phyloP scores from a whole-genome alignment of 2,888 invertebrate species.

The Ochropacha duplaris region DNA sequence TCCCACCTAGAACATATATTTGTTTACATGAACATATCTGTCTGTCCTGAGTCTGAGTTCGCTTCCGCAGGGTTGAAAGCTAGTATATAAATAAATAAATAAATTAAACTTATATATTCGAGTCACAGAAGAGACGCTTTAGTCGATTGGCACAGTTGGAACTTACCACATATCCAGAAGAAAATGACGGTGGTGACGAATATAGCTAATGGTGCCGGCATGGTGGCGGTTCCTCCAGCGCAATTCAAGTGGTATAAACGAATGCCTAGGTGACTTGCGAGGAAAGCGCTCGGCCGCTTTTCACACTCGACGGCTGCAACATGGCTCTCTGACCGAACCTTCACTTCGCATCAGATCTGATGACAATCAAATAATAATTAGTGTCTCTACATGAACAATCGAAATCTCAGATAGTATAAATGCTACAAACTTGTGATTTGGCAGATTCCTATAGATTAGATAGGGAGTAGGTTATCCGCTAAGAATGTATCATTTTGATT shows the following conservation, averaged over 20 bases:
- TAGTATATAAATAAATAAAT: too few species aligned
- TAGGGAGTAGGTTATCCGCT: too few species aligned
- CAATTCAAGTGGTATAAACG: conserved; percentile 16
- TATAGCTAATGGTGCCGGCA: conserved; percentile 54
- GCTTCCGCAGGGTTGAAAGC: too few species aligned
- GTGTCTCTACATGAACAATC: neutral
- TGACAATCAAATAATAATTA: neutral
- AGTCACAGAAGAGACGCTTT: neutral
- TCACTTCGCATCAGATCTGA: conserved; percentile 1
- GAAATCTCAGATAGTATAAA: too few species aligned
- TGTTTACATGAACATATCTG: too few species aligned
- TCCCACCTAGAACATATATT: too few species aligned
- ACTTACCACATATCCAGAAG: conserved; percentile 61
- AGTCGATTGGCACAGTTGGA: neutral
- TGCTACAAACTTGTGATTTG: too few species aligned
- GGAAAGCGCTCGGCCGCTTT: conserved; percentile 40
- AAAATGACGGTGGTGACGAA: conserved; percentile 46
- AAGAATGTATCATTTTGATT: too few species aligned
- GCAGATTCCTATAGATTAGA: too few species aligned
- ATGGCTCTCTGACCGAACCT: conserved; percentile 34
- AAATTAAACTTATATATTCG: too few species aligned
- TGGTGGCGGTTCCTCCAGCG: conserved; percentile 38
- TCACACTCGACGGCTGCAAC: conserved; percentile 44
- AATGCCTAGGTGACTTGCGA: conserved; percentile 63
- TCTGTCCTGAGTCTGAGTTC: too few species aligned